Evolutionary conservation across 2,113 vertebrate genomes (phyloP).

Genomic region (Daboia siamensis): DNA sequence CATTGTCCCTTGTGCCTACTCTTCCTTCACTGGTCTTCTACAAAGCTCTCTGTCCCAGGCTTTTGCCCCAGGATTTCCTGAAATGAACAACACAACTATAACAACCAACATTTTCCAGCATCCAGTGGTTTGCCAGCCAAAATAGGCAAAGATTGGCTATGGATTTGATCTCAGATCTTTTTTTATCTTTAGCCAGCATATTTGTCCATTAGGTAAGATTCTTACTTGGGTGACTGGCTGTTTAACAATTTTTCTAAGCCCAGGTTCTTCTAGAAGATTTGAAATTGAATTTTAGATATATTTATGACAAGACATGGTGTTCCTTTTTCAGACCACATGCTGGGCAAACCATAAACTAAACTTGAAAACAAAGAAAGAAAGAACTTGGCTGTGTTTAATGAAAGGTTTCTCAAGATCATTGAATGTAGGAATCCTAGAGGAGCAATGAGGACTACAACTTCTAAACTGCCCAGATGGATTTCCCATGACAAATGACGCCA

Average conservation of each 20-base stretch:
- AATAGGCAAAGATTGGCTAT: background rate
- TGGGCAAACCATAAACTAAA: slow-evolving; percentile 49
- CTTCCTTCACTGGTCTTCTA: background rate
- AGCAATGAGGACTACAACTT: slow-evolving; percentile 70
- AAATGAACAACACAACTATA: background rate
- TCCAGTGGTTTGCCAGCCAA: background rate
- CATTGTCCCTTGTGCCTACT: background rate
- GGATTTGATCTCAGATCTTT: background rate
- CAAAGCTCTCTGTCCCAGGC: background rate
- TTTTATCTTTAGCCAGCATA: background rate
- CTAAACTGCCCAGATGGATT: slow-evolving; percentile 79
- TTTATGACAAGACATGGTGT: slow-evolving; percentile 33
- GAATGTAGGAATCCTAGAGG: slow-evolving; percentile 69
- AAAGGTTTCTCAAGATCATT: slow-evolving; percentile 62
- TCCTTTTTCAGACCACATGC: slow-evolving; percentile 51
- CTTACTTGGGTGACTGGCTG: background rate
- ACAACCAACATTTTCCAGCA: background rate
- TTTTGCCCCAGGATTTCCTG: background rate
- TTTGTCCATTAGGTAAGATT: background rate
- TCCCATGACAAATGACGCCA: slow-evolving; percentile 88
- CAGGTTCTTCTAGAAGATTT: background rate
- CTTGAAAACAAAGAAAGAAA: slow-evolving; percentile 47
- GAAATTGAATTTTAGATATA: background rate
- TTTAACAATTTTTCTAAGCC: background rate
- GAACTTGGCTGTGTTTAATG: slow-evolving; percentile 68